Evolutionary conservation across 2,113 vertebrate genomes (phyloP), one percentile per base, ranked within the genome.

Genomic region (Ceyx melanurus): DNA sequence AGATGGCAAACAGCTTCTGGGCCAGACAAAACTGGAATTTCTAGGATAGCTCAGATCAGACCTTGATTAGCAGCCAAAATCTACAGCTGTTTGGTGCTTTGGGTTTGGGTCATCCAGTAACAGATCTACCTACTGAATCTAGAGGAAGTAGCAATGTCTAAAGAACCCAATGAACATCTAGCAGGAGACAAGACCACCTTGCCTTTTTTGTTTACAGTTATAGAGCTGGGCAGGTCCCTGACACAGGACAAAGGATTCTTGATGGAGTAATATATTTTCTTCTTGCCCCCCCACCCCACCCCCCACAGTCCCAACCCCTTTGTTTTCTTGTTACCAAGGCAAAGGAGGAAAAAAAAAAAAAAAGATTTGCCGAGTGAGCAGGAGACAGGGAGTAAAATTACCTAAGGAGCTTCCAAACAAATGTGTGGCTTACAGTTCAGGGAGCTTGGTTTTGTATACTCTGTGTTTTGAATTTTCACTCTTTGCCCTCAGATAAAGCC

Each of bases 391-490:
- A 91, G 64, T 70, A 85, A 85, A 89, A 85, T 75, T 78, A 93
- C 60, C 71, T 12, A 37, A 92, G 73, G 74, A 89, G 53, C 78
- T 91, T 93, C 71, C 67, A 93, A 92, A 89, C 53, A 89, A 92
- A 82, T 21, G 28, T 80, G 71, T 81, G 60, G 29, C 37, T 95
- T 93, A 82, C 77, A 86, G 81, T 92, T 93, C 76, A 64, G 67
- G 90, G 71, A 83, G 6, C 57, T 92, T 96, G 81, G 13, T 93
- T 94, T 92, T 94, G 88, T 89, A 96, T 95, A 88, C 65, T 65
- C 26, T 95, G 92, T 93, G 65, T 46, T 93, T 90, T 88, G 42
- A 77, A 81, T 94, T 94, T 86, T 72, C 50, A 91, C 71, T 95
- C 74, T 90, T 60, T 90, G 86, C 71, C 83, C 65, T 95, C 64